A percentile compares a stretch with the other conserved stretches of the same genome.
Conservation (phyloP, 2,797 vertebrate genomes). For the Champsocephalus gunnari region DNA sequence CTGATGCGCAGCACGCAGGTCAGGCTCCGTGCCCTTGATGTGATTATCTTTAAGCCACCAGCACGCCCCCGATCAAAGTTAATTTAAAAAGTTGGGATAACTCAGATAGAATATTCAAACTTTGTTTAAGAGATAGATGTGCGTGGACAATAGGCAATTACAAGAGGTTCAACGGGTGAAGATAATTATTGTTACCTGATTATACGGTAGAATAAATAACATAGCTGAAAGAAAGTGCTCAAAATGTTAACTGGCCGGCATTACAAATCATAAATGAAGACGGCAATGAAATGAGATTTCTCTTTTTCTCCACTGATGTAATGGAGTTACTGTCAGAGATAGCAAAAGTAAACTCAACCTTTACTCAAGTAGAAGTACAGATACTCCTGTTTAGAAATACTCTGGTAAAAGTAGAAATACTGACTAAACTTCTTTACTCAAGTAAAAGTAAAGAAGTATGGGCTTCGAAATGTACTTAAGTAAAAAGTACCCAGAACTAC, state of each 20-base stretch:
- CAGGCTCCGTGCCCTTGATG: conserved; percentile 78
- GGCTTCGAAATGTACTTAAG: too few species aligned
- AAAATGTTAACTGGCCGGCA: background rate
- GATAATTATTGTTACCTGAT: conserved; percentile 50
- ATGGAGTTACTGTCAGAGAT: conserved; percentile 22
- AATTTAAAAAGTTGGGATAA: conserved; percentile 81
- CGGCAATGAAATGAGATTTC: background rate
- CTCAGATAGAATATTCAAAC: conserved; percentile 77
- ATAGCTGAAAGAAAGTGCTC: background rate
- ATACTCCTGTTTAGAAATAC: too few species aligned
- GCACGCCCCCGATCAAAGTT: conserved; percentile 79
- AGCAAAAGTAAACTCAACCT: background rate
- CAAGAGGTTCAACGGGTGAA: conserved; percentile 37
- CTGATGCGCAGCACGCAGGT: conserved; percentile 81
- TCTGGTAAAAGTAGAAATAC: too few species aligned
- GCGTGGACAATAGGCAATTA: conserved; percentile 63
- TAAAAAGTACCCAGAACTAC: too few species aligned
- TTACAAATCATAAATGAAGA: conserved; percentile 30
- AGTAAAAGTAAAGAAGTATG: too few species aligned
- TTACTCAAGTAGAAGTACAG: too few species aligned
- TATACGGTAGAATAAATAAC: conserved; percentile 40
- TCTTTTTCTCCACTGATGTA: conserved; percentile 5
- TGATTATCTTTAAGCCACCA: conserved; percentile 82
- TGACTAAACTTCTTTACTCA: too few species aligned
- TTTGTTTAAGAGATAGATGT: conserved; percentile 72